Evolutionary conservation across 2,113 vertebrate genomes (phyloP).

Genomic region (Lates calcarifer): DNA sequence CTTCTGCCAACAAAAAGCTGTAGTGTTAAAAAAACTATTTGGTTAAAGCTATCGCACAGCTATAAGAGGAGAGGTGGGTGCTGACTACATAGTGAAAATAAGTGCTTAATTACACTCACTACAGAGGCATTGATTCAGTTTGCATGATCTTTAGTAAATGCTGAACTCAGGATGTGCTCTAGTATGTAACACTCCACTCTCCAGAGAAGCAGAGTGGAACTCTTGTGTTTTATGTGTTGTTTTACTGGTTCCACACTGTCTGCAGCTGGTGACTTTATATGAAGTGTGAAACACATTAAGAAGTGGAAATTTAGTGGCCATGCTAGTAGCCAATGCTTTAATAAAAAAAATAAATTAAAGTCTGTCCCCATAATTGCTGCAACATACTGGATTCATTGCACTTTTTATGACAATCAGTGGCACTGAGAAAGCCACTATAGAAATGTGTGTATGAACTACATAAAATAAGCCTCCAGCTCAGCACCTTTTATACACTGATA

Average conservation of each 20-base stretch:
- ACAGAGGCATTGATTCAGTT: neutral
- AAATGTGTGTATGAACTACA: neutral
- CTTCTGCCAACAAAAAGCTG: constrained; percentile 40
- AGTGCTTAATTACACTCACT: constrained; percentile 1
- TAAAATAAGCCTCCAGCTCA: constrained; percentile 7
- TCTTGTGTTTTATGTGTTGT: neutral
- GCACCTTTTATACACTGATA: neutral
- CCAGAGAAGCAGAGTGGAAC: neutral
- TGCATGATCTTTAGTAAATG: neutral
- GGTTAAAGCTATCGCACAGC: neutral
- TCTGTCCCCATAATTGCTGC: neutral
- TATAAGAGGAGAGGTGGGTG: neutral
- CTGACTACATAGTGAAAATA: neutral
- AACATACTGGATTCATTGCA: neutral
- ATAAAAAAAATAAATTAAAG: neutral
- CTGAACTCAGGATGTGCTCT: constrained; percentile 5
- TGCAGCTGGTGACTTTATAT: neutral
- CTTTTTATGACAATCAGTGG: neutral
- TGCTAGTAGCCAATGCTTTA: neutral
- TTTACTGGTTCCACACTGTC: neutral
- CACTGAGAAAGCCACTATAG: neutral
- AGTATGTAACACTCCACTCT: neutral
- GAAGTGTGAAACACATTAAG: neutral
- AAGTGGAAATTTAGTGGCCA: neutral
- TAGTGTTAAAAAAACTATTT: constrained; percentile 16